Evolutionary conservation across 2,797 vertebrate genomes (phyloP).

Genomic region (Leuciscus waleckii): DNA sequence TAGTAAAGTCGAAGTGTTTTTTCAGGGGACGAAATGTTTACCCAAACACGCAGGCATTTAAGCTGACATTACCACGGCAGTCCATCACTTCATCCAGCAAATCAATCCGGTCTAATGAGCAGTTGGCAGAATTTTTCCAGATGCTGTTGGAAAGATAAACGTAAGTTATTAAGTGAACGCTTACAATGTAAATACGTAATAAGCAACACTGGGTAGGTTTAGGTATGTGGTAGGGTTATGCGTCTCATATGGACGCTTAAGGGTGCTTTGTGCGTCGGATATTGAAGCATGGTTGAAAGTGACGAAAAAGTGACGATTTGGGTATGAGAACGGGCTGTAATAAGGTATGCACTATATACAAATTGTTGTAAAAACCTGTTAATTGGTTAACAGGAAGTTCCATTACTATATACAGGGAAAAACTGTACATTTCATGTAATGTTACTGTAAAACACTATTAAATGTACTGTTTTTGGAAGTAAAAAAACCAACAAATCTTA

Average conservation of each 20-base stretch:
- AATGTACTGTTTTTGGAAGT: not conserved
- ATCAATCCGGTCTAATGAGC: constrained; percentile 71
- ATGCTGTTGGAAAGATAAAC: constrained; percentile 66
- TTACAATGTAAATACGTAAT: not conserved
- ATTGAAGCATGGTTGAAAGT: too few relatives aligned
- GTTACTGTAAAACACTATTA: not conserved
- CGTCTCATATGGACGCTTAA: too few relatives aligned
- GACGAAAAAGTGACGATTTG: too few relatives aligned
- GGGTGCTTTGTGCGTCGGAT: too few relatives aligned
- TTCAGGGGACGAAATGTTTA: constrained; percentile 74
- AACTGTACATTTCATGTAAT: not conserved
- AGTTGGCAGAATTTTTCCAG: constrained; percentile 76
- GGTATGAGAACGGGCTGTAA: too few relatives aligned
- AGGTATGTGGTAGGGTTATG: too few relatives aligned
- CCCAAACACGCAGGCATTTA: constrained; percentile 80
- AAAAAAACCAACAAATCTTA: not conserved
- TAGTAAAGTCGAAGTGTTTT: constrained; percentile 75
- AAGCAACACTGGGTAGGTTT: too few relatives aligned
- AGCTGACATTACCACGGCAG: constrained; percentile 73
- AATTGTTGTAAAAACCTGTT: not conserved
- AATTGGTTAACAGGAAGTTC: not conserved
- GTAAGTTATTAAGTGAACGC: not conserved
- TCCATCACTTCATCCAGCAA: constrained; percentile 77
- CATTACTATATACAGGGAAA: not conserved
- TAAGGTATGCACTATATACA: not conserved